Evolutionary conservation across 1,140 invertebrate species (phyloP).

Genomic region (Diuraphis noxia): DNA sequence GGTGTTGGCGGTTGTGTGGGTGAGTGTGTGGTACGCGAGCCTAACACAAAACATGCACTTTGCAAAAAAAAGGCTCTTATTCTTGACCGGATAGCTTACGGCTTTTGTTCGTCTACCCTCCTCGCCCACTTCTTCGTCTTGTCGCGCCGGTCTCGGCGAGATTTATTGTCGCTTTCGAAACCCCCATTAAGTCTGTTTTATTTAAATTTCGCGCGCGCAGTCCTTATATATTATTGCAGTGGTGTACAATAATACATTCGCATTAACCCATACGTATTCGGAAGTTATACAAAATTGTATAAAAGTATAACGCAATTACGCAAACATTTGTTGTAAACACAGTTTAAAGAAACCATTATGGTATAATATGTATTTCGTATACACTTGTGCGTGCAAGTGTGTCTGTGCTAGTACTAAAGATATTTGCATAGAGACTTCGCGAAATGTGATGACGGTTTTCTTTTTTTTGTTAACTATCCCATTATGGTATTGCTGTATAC

Average conservation of each 20-base stretch:
- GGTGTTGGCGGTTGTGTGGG: background rate
- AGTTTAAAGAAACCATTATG: background rate
- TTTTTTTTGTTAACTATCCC: background rate
- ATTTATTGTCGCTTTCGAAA: background rate
- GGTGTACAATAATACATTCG: background rate
- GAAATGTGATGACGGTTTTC: background rate
- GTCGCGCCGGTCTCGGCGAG: background rate
- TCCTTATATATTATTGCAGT: background rate
- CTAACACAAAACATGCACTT: slow-evolving; percentile 24
- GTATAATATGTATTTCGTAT: background rate
- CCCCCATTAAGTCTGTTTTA: slow-evolving; percentile 28
- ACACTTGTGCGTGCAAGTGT: background rate
- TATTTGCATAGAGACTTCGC: background rate
- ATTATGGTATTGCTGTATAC: background rate
- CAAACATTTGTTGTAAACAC: background rate
- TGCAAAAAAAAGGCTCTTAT: slow-evolving; percentile 27
- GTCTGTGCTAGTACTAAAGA: background rate
- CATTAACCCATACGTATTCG: background rate
- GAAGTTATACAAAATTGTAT: background rate
- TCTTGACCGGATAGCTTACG: slow-evolving; percentile 46
- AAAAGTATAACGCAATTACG: background rate
- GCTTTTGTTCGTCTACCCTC: slow-evolving; percentile 10
- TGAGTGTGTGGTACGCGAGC: background rate
- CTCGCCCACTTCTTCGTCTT: background rate
- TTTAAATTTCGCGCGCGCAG: background rate